A percentile compares a stretch with the other conserved stretches of the same genome.
These are phyloP conservation scores for Phaenicophaeus curvirostris DNA, from an alignment of 2,797 vertebrate species.

Conservation along the genomic window DNA sequence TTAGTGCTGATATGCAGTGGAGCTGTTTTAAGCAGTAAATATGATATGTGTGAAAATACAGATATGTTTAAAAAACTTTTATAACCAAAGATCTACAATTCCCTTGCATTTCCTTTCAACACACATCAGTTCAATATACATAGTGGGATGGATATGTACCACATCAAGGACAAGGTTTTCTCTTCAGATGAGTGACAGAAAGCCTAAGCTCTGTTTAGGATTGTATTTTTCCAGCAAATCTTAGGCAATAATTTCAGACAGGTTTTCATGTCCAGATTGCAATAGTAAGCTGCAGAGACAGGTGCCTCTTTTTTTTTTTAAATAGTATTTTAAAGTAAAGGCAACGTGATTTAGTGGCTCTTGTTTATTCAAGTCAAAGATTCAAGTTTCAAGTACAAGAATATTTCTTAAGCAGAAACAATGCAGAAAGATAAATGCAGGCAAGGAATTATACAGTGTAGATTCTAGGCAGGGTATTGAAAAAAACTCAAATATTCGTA, in stretches of 20 bases:
- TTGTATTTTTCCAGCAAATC: neutral
- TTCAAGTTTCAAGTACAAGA: neutral
- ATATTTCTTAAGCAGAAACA: neutral
- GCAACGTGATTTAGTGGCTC: neutral
- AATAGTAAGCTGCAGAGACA: neutral
- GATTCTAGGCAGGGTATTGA: neutral
- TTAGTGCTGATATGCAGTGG: neutral
- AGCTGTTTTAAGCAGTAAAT: neutral
- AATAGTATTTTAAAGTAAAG: neutral
- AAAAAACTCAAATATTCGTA: neutral
- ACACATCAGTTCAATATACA: neutral
- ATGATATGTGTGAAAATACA: neutral
- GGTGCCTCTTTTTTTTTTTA: neutral
- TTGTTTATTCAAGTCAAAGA: neutral
- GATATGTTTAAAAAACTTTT: neutral
- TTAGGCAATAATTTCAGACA: neutral
- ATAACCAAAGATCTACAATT: neutral
- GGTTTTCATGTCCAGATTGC: conserved; percentile 3
- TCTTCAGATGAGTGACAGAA: conserved; percentile 11
- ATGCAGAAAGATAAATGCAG: neutral
- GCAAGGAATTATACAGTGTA: neutral
- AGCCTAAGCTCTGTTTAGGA: neutral
- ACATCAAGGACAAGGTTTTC: neutral
- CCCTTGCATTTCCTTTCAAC: neutral
- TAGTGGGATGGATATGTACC: neutral